A percentile compares a stretch with the other conserved stretches of the same genome.
These are phyloP conservation scores for Idris sp. DNA, from an alignment of 1,140 invertebrate species.

Conservation along the genomic window DNA sequence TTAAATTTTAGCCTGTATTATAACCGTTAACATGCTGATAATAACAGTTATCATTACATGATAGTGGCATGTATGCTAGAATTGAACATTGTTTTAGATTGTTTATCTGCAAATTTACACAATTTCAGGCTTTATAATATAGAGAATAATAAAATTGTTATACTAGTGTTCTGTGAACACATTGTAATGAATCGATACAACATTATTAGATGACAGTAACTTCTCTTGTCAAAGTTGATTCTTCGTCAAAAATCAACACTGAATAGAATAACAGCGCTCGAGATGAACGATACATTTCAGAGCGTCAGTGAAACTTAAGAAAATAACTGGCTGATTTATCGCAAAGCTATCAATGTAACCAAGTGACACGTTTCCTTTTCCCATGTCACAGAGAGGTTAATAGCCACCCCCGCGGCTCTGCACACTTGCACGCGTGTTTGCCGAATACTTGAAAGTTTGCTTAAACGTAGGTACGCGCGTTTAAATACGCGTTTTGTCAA, in stretches of 20 bases:
- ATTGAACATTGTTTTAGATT: too few species aligned
- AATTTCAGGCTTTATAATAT: too few species aligned
- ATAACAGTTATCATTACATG: constrained; percentile 67
- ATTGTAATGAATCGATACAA: too few species aligned
- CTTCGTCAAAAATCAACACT: constrained; percentile 19
- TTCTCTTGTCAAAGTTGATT: too few species aligned
- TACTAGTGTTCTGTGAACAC: too few species aligned
- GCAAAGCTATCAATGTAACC: constrained; percentile 35
- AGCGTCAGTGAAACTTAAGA: constrained; percentile 31
- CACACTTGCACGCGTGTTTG: constrained; percentile 25
- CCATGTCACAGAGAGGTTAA: constrained; percentile 34
- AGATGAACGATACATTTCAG: constrained; percentile 18
- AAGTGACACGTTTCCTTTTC: constrained; percentile 54
- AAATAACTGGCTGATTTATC: constrained; percentile 34
- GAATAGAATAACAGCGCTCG: constrained; percentile 15
- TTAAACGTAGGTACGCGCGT: too few species aligned
- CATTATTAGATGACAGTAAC: too few species aligned
- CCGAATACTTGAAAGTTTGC: constrained; percentile 15
- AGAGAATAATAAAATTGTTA: too few species aligned
- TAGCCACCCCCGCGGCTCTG: constrained; percentile 1
- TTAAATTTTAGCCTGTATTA: constrained; percentile 48
- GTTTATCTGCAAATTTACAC: too few species aligned
- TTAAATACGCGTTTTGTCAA: constrained; percentile 65
- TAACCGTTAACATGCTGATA: constrained; percentile 65
- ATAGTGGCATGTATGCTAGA: constrained; percentile 44